A percentile compares a stretch with the other conserved stretches of the same genome.
Conservation (phyloP, 1,140 invertebrate genomes). For the Micrasema longulum region DNA sequence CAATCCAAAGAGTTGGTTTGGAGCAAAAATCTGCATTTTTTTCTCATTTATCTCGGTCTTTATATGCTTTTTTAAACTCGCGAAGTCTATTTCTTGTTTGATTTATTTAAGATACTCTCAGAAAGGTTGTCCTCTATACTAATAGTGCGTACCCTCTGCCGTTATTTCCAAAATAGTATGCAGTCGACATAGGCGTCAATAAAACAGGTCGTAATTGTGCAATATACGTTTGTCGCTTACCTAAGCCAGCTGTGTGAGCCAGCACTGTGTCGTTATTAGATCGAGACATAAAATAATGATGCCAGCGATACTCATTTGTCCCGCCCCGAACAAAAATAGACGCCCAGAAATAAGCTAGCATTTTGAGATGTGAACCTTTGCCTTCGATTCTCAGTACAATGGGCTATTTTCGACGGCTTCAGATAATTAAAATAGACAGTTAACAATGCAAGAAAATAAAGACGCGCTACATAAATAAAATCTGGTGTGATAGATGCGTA, state of each 20-base stretch:
- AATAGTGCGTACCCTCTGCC: too few species aligned
- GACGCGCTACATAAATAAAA: background rate
- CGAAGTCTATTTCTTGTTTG: too few species aligned
- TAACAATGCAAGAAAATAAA: background rate
- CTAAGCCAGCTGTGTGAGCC: background rate
- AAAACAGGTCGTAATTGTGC: background rate
- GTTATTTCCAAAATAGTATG: too few species aligned
- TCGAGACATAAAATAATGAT: constrained; percentile 28
- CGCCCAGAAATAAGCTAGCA: constrained; percentile 32
- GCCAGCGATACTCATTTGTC: constrained; percentile 1
- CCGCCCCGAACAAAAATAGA: constrained; percentile 13
- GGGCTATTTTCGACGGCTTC: constrained; percentile 21
- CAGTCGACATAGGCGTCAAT: too few species aligned
- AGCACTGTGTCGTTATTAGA: constrained; percentile 15
- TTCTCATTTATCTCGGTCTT: too few species aligned
- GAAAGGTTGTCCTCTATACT: too few species aligned
- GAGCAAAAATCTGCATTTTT: too few species aligned
- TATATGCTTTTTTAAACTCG: too few species aligned
- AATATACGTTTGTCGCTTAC: background rate
- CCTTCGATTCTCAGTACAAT: constrained; percentile 29
- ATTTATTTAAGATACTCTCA: too few species aligned
- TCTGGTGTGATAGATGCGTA: background rate
- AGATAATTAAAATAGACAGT: constrained; percentile 13
- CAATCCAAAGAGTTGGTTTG: too few species aligned
- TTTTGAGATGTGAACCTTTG: constrained; percentile 36